These are phyloP conservation scores for Salvelinus sp. DNA, from an alignment of 2,113 vertebrate species.

Conservation along the genomic window DNA sequence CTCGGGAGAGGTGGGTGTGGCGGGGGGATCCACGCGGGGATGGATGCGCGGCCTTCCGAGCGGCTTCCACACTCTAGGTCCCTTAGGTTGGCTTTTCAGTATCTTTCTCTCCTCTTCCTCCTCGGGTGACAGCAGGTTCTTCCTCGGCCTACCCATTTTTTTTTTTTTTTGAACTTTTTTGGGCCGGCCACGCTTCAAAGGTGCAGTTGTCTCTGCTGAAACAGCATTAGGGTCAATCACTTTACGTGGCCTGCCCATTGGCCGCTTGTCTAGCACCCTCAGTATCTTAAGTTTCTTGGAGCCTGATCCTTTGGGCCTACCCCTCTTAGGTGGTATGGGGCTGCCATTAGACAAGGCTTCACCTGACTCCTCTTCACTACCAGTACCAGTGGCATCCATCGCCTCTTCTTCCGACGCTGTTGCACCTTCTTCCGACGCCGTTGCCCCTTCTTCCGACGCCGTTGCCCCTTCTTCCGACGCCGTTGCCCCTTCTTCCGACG, in stretches of 20 bases:
- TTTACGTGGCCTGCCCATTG: slow-evolving; percentile 28
- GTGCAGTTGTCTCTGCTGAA: neutral
- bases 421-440: neutral
- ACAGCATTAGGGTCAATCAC: neutral
- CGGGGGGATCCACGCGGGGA: slow-evolving; percentile 50
- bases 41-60: slow-evolving; percentile 70
- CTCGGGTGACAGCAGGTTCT: slow-evolving; percentile 50
- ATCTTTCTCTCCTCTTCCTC: slow-evolving; percentile 47
- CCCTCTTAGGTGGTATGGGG: slow-evolving; percentile 7
- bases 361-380: slow-evolving; percentile 18
- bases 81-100: slow-evolving; percentile 19
- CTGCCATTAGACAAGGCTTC: neutral
- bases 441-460: slow-evolving; percentile 34
- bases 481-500: accelerated
- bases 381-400: slow-evolving; percentile 45
- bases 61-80: slow-evolving; percentile 67
- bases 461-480: neutral
- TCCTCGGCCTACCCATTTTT: slow-evolving; percentile 66
- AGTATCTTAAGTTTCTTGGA: slow-evolving; percentile 43
- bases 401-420: neutral
- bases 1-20: neutral
- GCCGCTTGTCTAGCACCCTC: slow-evolving; percentile 5
- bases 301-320: slow-evolving; percentile 13
- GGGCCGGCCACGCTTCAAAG: slow-evolving; percentile 37
- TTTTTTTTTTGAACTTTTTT: slow-evolving; percentile 25